Conservation (phyloP, 1,140 invertebrate genomes). For the Monomorium pharaonis region DNA sequence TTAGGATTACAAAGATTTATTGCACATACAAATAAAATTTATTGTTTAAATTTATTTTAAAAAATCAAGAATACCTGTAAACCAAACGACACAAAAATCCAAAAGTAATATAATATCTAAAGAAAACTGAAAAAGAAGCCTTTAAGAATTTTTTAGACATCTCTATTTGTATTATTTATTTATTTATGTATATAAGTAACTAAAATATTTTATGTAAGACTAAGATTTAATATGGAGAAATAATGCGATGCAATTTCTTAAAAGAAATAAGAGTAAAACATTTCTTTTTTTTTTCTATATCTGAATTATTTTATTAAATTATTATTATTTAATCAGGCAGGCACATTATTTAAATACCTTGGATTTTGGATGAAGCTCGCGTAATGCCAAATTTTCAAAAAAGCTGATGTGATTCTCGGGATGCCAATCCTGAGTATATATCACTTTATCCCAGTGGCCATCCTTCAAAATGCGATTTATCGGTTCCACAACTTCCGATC, state of each 20-base stretch:
- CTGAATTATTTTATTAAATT: not conserved
- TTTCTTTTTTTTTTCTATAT: not conserved
- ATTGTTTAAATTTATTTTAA: not conserved
- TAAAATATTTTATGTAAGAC: not conserved
- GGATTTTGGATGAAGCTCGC: constrained; percentile 85
- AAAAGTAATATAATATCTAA: not conserved
- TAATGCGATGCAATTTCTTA: not conserved
- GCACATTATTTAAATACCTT: constrained; percentile 66
- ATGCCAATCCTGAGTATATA: constrained; percentile 94
- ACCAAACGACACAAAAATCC: not conserved
- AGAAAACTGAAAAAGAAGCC: not conserved
- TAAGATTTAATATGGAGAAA: not conserved
- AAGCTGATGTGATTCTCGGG: constrained; percentile 93
- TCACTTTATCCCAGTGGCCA: constrained; percentile 89
- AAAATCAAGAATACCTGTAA: not conserved
- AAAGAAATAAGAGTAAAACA: not conserved
- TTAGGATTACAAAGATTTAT: no score
- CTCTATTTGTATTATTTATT: not conserved
- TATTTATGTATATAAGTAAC: not conserved
- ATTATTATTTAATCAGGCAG: not conserved
- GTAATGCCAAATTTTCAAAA: constrained; percentile 88
- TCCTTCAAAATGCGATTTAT: constrained; percentile 90
- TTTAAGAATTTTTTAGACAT: not conserved
- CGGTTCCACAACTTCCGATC: constrained; percentile 87
- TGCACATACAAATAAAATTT: not conserved